These are phyloP conservation scores for Heliconius hortense DNA, from an alignment of 2,888 invertebrate genomes.

Conservation along the genomic window DNA sequence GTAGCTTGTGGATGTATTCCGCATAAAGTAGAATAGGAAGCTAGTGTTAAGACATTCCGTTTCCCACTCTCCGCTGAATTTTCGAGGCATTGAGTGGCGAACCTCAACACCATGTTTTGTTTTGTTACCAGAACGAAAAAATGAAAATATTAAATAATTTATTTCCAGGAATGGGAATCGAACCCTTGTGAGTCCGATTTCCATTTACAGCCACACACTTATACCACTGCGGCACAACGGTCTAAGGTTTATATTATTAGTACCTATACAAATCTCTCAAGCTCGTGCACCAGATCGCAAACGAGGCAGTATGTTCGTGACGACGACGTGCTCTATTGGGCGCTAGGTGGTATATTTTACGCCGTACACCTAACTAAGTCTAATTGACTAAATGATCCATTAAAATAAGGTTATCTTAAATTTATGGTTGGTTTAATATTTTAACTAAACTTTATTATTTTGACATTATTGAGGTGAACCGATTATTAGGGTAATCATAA, in stretches of 20 bases:
- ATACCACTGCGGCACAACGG: too few relatives aligned
- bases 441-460: neutral
- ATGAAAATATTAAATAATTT: too few relatives aligned
- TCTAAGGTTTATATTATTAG: neutral
- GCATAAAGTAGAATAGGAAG: too few relatives aligned
- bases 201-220: too few relatives aligned
- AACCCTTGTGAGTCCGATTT: too few relatives aligned
- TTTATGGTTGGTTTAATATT: constrained; percentile 7
- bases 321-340: constrained; percentile 16
- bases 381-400: constrained; percentile 19
- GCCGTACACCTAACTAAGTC: constrained; percentile 13
- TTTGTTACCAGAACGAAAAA: too few relatives aligned
- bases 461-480: neutral
- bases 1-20: too few relatives aligned
- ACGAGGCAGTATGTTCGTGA: constrained; percentile 14
- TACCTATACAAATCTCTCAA: neutral
- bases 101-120: neutral
- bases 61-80: too few relatives aligned
- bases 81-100: neutral
- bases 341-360: constrained; percentile 23
- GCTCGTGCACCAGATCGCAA: constrained; percentile 30
- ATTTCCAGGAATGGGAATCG: too few relatives aligned
- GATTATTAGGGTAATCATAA: neutral
- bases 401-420: constrained; percentile 15
- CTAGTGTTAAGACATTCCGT: too few relatives aligned